Evolutionary conservation across 2,797 vertebrate genomes (phyloP), one percentile per base, ranked within the genome.

Genomic region (Cercopithecus mitis): DNA sequence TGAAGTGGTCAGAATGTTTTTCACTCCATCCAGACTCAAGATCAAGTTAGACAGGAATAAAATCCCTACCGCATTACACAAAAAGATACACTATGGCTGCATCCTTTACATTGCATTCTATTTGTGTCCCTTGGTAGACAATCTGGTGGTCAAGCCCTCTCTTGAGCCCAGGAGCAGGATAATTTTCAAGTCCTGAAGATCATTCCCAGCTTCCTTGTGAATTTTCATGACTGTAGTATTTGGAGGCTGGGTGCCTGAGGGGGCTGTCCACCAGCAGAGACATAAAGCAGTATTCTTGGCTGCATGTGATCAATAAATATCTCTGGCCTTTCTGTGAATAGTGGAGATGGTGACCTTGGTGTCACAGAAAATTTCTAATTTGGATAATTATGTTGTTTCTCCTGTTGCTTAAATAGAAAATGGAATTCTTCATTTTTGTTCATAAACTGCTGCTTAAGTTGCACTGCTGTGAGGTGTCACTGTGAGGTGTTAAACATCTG

Each of bases 341-440:
- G 86, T 43, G 13, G 76, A 90, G 85, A 93, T n/a, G 64, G 58
- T 98, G 96, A 97, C 97, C 97, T 98, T 81, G 64, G 95, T 97
- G 96, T 97, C 98, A 97, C 82, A 72, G 95, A 97, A 92, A 97
- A 95, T 95, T 96, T 97, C 97, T 98, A 97, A 97, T 98, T 98
- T 97, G 90, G 95, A 64, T 97, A 97, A 97, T 98, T 98, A 96
- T 89, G 96, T 97, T 95, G 90, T 76, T 84, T 96, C 94, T 97
- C 95, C 94, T 75, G 58, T 87, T 80, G 95, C 96, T 97, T 97
- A 98, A 97, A 98, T 90, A 97, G 95, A 95, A 97, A 96, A 96
- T 85, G 67, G 80, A 96, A 97, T 97, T 98, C 95, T 97, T 97
- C 95, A 93, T 97, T 97, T 97, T 96, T 27, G 7, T 91, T 97